These are phyloP conservation scores for Pseudochaenichthys georgianus DNA, from an alignment of 2,797 vertebrate genomes.

Conservation along the genomic window DNA sequence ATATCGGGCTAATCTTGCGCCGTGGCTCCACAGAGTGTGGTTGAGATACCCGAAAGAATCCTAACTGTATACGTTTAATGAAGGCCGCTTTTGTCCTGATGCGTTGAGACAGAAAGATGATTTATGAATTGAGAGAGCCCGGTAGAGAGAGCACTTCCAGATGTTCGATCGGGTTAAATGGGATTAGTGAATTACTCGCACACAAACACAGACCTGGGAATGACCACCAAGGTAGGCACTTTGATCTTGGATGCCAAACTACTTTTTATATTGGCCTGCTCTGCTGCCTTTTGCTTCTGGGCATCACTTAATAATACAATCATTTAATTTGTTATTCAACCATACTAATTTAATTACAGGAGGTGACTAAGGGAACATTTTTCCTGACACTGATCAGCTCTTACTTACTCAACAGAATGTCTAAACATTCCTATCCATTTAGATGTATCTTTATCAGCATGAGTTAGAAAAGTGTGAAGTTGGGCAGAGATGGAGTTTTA, in stretches of 20 bases:
- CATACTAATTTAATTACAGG: constrained; percentile 6
- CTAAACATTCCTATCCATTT: not conserved
- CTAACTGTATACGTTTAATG: constrained; percentile 56
- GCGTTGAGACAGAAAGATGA: constrained; percentile 61
- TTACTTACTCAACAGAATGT: no score
- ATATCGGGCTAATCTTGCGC: constrained; percentile 58
- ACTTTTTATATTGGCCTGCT: constrained; percentile 27
- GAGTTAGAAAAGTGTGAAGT: not conserved
- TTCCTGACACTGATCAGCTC: no score
- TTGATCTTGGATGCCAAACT: constrained; percentile 56
- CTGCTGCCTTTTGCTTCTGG: constrained; percentile 26
- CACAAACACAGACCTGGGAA: constrained; percentile 37
- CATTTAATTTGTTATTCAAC: constrained; percentile 12
- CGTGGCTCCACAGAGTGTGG: constrained; percentile 41
- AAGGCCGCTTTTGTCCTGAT: constrained; percentile 67
- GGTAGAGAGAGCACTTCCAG: constrained; percentile 75
- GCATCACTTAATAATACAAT: constrained; percentile 19
- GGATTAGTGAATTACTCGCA: constrained; percentile 57
- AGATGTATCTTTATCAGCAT: not conserved
- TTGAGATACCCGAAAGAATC: constrained; percentile 65
- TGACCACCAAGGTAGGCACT: constrained; percentile 56
- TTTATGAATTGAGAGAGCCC: constrained; percentile 76
- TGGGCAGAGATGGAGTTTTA: no score
- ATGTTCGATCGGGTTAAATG: constrained; percentile 80
- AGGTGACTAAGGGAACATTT: not conserved